phyloP scores from a whole-genome alignment of 2,888 invertebrate species.

The Diplolepis rosae region DNA sequence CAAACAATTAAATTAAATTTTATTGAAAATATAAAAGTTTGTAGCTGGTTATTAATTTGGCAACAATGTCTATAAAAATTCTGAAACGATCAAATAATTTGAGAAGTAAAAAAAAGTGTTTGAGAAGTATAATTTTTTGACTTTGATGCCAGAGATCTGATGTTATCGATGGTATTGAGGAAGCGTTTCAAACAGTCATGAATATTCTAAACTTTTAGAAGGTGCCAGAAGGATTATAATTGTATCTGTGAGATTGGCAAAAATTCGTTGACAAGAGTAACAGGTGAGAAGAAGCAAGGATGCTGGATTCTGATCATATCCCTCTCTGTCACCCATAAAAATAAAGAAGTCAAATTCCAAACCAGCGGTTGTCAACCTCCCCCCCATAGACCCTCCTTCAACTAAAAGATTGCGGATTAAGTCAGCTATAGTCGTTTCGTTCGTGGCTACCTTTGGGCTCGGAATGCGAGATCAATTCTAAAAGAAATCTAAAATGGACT shows the following conservation, averaged over 20 bases:
- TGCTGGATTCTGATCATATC: conserved; percentile 54
- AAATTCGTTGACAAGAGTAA: conserved; percentile 47
- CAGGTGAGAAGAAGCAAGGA: conserved; percentile 66
- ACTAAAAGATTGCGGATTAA: conserved; percentile 24
- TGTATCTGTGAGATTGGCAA: conserved; percentile 10
- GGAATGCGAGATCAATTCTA: conserved; percentile 22
- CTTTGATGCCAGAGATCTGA: too few relatives aligned
- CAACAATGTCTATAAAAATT: too few relatives aligned
- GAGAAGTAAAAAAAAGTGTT: too few relatives aligned
- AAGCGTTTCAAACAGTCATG: neutral
- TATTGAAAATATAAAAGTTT: too few relatives aligned
- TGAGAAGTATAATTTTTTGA: too few relatives aligned
- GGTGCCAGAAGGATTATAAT: conserved; percentile 7
- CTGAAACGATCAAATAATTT: too few relatives aligned
- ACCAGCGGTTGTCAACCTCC: conserved; percentile 66
- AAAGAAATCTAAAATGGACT: conserved; percentile 25
- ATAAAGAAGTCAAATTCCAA: conserved; percentile 69
- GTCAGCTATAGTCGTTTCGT: conserved; percentile 11
- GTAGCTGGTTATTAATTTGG: too few relatives aligned
- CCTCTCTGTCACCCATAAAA: conserved; percentile 62
- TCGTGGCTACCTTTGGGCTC: conserved; percentile 26
- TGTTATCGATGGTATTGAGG: neutral
- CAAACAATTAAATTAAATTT: too few relatives aligned
- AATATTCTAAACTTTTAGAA: conserved; percentile 9
- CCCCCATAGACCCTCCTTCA: conserved; percentile 22